A percentile compares a stretch with the other conserved stretches of the same genome.
These are phyloP conservation scores for Pogonognathellus flavescens DNA, from an alignment of 1,140 invertebrate species.

Conservation along the genomic window DNA sequence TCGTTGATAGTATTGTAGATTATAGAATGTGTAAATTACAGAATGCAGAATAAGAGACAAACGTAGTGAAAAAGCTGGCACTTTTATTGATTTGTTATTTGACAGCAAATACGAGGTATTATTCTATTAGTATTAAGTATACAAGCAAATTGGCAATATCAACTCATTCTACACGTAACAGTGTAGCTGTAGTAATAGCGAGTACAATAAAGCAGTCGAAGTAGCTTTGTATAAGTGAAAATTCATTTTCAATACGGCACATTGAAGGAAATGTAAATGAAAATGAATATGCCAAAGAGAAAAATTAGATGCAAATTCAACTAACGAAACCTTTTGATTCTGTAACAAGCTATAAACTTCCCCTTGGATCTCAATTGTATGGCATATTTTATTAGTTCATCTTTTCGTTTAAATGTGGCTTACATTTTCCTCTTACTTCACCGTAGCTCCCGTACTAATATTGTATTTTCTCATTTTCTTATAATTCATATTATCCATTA, in stretches of 20 bases:
- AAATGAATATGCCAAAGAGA: slow-evolving; percentile 29
- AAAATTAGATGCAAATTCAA: slow-evolving; percentile 57
- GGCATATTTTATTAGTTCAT: slow-evolving; percentile 50
- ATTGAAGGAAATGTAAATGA: slow-evolving; percentile 33
- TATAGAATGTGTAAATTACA: too few species aligned
- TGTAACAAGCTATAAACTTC: slow-evolving; percentile 53
- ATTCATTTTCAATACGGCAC: slow-evolving; percentile 9
- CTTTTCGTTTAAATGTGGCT: slow-evolving; percentile 32
- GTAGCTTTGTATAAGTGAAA: not conserved
- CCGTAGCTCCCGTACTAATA: not conserved
- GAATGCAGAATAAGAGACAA: too few species aligned
- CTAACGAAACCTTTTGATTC: slow-evolving; percentile 57
- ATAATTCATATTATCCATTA: too few species aligned
- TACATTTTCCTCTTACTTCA: slow-evolving; percentile 11
- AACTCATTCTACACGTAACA: not conserved
- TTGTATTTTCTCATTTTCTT: too few species aligned
- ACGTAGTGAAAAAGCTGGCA: not conserved
- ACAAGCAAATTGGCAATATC: not conserved
- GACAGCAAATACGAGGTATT: not conserved
- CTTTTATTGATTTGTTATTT: not conserved
- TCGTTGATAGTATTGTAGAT: too few species aligned
- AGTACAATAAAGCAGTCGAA: too few species aligned
- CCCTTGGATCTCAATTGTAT: slow-evolving; percentile 47
- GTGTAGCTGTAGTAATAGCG: too few species aligned
- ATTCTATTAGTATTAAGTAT: not conserved